A percentile compares a stretch with the other conserved stretches of the same genome.
These are phyloP conservation scores for Brachylomia viminalis DNA, from an alignment of 2,888 invertebrate species.

Conservation along the genomic window DNA sequence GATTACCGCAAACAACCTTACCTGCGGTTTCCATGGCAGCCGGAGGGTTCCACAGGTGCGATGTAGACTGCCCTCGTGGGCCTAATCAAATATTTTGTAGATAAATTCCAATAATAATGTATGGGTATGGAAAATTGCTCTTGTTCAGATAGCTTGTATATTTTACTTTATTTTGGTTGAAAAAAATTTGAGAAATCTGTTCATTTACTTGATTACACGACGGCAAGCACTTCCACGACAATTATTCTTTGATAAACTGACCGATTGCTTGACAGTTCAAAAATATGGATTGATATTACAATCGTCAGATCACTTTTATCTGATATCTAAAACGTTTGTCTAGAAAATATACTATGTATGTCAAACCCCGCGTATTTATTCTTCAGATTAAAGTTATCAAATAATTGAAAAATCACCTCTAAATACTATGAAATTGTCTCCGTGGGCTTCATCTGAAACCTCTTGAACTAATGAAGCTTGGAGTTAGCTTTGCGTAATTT, in stretches of 20 bases:
- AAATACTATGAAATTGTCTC: neutral
- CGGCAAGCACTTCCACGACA: neutral
- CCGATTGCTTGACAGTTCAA: neutral
- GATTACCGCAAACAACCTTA: conserved; percentile 51
- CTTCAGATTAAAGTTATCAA: neutral
- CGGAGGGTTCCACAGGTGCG: conserved; percentile 56
- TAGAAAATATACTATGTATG: no score
- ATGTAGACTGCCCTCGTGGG: conserved; percentile 48
- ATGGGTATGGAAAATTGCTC: conserved; percentile 12
- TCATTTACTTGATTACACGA: neutral
- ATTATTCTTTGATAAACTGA: neutral
- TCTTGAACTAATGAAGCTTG: neutral
- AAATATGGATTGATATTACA: neutral
- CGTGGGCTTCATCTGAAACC: neutral
- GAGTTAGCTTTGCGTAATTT: neutral
- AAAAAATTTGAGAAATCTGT: neutral
- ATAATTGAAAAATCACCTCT: neutral
- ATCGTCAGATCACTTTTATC: neutral
- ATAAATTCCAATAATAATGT: conserved; percentile 45
- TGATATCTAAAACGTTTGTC: neutral
- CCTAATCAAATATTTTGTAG: conserved; percentile 58
- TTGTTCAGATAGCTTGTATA: neutral
- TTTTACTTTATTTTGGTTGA: neutral
- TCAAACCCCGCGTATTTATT: neutral
- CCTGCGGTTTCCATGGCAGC: conserved; percentile 56